Percentiles rank a stretch among this genome's conserved stretches.
Evolutionary conservation across 2,113 vertebrate genomes (phyloP).

Genomic region (Baryphthengus martii): DNA sequence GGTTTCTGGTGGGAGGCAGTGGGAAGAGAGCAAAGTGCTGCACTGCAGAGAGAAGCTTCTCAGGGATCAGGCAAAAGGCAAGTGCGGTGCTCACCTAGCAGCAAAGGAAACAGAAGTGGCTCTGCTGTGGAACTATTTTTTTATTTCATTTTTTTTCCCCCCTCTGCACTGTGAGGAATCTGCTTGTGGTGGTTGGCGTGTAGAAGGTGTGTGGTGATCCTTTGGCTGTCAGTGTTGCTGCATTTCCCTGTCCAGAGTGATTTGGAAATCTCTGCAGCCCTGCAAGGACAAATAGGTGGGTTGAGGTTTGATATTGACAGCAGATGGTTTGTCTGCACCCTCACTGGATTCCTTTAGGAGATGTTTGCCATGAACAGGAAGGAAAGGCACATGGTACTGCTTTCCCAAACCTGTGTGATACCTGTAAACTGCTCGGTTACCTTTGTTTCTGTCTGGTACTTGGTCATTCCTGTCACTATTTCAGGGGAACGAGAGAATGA

Average conservation of each 20-base stretch:
- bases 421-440: neutral
- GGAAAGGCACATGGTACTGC: neutral
- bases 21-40: neutral
- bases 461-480: neutral
- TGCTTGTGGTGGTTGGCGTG: neutral
- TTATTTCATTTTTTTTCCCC: too few relatives aligned
- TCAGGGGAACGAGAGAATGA: neutral
- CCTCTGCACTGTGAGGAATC: neutral
- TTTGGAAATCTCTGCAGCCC: neutral
- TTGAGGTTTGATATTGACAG: neutral
- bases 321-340: neutral
- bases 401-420: too few relatives aligned
- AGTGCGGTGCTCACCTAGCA: neutral
- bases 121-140: neutral
- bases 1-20: neutral
- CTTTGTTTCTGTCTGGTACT: neutral
- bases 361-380: neutral
- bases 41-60: neutral
- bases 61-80: neutral
- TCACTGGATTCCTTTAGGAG: neutral
- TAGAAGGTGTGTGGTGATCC: neutral
- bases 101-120: neutral
- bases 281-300: neutral
- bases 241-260: fast-evolving
- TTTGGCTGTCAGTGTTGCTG: neutral